Evolutionary conservation across 1,140 invertebrate species (phyloP).

Genomic region (Caenorhabditis inopinata): DNA sequence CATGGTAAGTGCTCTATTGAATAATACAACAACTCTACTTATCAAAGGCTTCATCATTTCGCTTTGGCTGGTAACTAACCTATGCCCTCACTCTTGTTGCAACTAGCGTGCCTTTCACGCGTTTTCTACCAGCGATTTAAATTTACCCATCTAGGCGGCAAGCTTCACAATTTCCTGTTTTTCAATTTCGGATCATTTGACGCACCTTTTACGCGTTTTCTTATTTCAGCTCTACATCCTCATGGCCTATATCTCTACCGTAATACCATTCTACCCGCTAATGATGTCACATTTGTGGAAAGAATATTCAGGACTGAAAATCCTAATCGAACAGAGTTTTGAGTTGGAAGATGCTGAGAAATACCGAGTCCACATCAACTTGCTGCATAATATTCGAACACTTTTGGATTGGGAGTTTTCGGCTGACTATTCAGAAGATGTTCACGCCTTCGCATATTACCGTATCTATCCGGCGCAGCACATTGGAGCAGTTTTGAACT

Average conservation of each 20-base stretch:
- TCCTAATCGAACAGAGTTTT: not conserved
- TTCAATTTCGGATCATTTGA: not conserved
- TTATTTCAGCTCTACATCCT: slow-evolving; percentile 18
- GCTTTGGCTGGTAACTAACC: too few species aligned
- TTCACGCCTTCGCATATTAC: not conserved
- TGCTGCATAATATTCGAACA: not conserved
- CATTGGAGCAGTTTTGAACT: not conserved
- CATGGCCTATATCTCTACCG: not conserved
- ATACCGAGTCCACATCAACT: not conserved
- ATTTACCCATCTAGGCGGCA: too few species aligned
- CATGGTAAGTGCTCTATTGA: too few species aligned
- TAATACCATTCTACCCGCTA: slow-evolving; percentile 2
- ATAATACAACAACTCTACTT: too few species aligned
- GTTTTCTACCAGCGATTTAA: too few species aligned
- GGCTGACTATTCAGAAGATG: not conserved
- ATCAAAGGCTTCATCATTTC: too few species aligned
- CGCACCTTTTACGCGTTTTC: not conserved
- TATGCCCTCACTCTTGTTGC: too few species aligned
- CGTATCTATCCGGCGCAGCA: not conserved
- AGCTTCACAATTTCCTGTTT: too few species aligned
- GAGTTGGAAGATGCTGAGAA: not conserved
- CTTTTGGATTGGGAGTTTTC: slow-evolving; percentile 31
- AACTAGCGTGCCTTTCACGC: too few species aligned
- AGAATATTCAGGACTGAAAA: not conserved
- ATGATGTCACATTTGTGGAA: not conserved